Evolutionary conservation across 2,113 vertebrate genomes (phyloP).

Genomic region (Trichechus manatus): DNA sequence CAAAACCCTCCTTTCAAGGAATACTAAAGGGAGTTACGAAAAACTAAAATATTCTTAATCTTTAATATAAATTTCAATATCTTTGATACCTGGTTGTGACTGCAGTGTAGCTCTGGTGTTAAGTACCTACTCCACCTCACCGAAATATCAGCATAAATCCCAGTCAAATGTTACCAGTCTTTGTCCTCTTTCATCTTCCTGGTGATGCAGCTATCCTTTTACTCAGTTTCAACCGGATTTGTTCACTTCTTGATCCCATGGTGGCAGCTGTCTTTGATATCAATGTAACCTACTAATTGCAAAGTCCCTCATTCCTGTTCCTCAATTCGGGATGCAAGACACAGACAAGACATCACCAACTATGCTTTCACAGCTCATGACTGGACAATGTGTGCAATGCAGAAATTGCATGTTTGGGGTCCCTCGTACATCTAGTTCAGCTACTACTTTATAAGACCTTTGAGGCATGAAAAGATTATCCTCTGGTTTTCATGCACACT

Average conservation of each 20-base stretch:
- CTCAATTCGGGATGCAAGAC: constrained; percentile 53
- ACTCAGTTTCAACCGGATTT: neutral
- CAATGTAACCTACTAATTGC: neutral
- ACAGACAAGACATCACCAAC: constrained; percentile 13
- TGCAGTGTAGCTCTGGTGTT: neutral
- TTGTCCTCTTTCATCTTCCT: neutral
- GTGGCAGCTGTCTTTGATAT: neutral
- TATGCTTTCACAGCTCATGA: neutral
- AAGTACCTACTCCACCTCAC: neutral
- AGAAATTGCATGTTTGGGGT: neutral
- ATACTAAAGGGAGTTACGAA: neutral
- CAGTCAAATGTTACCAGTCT: neutral
- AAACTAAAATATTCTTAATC: neutral
- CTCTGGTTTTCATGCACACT: constrained; percentile 12
- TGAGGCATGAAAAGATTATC: constrained; percentile 37
- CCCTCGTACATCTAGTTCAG: neutral
- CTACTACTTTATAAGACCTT: constrained; percentile 31
- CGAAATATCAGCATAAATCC: neutral
- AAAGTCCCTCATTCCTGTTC: neutral
- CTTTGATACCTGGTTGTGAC: neutral
- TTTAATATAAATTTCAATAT: neutral
- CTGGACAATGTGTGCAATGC: neutral
- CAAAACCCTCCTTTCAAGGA: neutral
- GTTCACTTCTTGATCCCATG: neutral
- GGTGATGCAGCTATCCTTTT: neutral